Evolutionary conservation across 2,797 vertebrate genomes (phyloP), one percentile per base, ranked within the genome.

Genomic region (Fistularia tabacaria): DNA sequence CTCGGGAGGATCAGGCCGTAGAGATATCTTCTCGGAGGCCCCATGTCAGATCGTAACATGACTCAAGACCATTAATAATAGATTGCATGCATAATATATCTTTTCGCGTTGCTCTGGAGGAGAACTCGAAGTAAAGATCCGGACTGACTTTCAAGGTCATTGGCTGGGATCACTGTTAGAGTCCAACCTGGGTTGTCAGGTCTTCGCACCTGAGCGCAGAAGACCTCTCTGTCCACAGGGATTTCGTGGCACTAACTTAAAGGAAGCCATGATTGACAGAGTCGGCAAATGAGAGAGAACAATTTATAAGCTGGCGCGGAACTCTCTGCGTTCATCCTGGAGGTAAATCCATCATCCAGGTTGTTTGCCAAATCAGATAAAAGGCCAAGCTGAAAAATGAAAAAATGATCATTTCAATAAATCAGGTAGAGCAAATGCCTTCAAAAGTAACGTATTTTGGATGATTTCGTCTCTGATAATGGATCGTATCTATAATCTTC

Each of bases 1-100:
- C 46, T 38, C 40, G 58, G 7, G 7, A 58, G 62, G 52, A 63
- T 63, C 47, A 36, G 62, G 50, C 66, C 60, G 54, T 79, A 54
- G 49, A 59, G 45, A 70, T 73, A 62, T 79, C 14, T 1, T 76
- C 82, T 84, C 74, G 73, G 45, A 66, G 64, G 71, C 51, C 60
- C 71, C 51, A 80, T 66, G 80, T 81, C 76, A 82, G 68, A 80
- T 81, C 64, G 91, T 87, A 91, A 90, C 84, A 87, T 80, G 89
- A 92, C 79, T 87, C 89, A 82, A 71, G 63, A 66, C 52, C 79
- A 90, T 92, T 76, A 90, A 91, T 91, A 90, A 90, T 91, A 81
- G 84, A 91, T 87, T 53, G 57, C 76, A 87, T 88, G 87, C 85
- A 88, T 90, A 90, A 91, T 90, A 78, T 79, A 90, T 78, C 75